Conservation (phyloP, 2,888 invertebrate species). For the Exocentrus adspersus region DNA sequence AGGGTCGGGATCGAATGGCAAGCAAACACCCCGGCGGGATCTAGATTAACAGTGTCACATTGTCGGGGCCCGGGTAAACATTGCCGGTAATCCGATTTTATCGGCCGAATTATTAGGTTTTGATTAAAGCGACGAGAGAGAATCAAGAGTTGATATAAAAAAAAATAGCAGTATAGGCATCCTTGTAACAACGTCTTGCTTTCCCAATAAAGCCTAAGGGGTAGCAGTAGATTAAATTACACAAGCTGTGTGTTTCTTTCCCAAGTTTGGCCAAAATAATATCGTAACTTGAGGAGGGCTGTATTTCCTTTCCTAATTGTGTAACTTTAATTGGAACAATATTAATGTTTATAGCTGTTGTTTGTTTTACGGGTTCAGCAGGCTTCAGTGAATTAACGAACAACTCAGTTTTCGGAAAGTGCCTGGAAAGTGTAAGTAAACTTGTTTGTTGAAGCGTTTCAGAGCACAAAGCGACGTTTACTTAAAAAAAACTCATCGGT, state of each 20-base stretch:
- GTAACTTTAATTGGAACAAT: conserved; percentile 1
- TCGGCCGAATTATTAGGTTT: conserved; percentile 42
- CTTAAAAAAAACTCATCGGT: too few relatives aligned
- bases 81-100: conserved; percentile 46
- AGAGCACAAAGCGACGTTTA: too few relatives aligned
- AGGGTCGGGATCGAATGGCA: conserved; percentile 28
- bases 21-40: conserved; percentile 26
- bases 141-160: too few relatives aligned
- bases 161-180: too few relatives aligned
- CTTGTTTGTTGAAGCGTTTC: too few relatives aligned
- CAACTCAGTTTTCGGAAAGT: too few relatives aligned
- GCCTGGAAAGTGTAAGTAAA: too few relatives aligned
- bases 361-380: background rate
- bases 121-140: conserved; percentile 45
- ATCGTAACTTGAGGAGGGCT: background rate
- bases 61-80: conserved; percentile 44
- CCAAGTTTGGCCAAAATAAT: background rate
- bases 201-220: background rate
- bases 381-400: background rate
- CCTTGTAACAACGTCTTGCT: background rate
- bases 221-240: background rate
- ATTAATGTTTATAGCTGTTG: background rate
- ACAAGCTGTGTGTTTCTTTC: background rate
- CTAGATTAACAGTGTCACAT: conserved; percentile 45
- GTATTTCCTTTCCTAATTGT: background rate